Evolutionary conservation across 2,797 vertebrate species (phyloP), one percentile per base, ranked within the genome.

Genomic region (Tokudaia tokunoshimensis): DNA sequence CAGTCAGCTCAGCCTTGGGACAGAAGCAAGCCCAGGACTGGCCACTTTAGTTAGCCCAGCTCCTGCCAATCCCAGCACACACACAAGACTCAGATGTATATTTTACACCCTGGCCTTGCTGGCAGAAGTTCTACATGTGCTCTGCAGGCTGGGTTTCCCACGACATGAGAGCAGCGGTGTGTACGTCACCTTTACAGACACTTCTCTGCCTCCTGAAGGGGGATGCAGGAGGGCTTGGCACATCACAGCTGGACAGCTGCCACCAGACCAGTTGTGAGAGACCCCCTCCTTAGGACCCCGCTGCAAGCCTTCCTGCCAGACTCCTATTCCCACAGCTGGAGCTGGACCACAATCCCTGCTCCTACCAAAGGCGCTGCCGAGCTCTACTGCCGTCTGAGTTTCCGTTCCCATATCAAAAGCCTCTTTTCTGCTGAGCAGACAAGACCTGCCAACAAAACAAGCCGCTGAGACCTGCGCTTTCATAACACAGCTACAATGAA

Each of bases 371-470:
- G 55, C 65, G 1, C 85, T 7, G 1, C 65, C 3, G 44, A 37
- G 75, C 95, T 78, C 96, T 74, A 41, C 89, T 5, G 20, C 93
- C 47, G 72, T 87, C 98, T 93, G 79, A 96, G 93, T 96, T 98
- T 97, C 98, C 83, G 86, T 91, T 96, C 95, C 95, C 94, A 0
- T 92, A 95, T 87, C 95, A 95, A 70, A 98, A 92, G 76, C 19
- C n/a, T 63, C 76, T 89, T 96, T 98, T 95, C 94, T 97, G 97
- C 97, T 89, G 47, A 94, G 96, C 84, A 91, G 67, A 91, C 1
- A 13, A 92, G 90, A 94, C 0, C 78, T 37, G 94, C 96, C 94
- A 96, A 79, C 85, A 95, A 50, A 96, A 85, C 79, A 94, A 87
- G 88, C 67, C 47, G 20, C 12, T 34, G 91, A 96, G 96, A 97